Conservation (phyloP, 2,888 invertebrate species). For the Lepidonotus clava region DNA sequence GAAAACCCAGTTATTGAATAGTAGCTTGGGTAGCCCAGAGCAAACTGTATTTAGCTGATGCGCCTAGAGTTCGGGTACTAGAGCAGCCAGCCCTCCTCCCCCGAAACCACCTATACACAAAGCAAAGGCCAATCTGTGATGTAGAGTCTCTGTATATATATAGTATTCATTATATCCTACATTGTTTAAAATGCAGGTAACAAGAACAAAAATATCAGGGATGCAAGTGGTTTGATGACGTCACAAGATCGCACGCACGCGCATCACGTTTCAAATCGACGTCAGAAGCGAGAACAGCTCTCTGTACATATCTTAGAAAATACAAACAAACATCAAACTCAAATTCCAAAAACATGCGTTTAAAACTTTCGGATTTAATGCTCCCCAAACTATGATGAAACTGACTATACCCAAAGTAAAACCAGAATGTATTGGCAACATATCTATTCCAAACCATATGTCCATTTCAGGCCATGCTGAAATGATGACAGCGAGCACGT, state of each 20-base stretch:
- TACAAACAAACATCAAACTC: background rate
- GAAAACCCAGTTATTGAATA: conserved; percentile 80
- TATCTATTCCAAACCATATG: conserved; percentile 48
- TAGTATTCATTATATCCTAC: background rate
- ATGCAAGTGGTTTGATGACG: background rate
- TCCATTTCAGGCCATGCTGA: conserved; percentile 51
- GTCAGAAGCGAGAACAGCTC: conserved; percentile 12
- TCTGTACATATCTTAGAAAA: background rate
- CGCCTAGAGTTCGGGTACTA: too few relatives aligned
- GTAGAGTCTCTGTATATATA: background rate
- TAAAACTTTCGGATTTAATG: background rate
- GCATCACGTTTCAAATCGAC: background rate
- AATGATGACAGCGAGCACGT: conserved; percentile 37
- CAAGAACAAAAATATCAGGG: too few relatives aligned
- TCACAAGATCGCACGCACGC: conserved; percentile 12
- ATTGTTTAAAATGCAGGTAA: background rate
- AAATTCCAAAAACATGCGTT: too few relatives aligned
- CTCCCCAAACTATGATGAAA: background rate
- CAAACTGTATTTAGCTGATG: background rate
- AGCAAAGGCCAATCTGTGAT: conserved; percentile 20
- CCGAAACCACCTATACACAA: background rate
- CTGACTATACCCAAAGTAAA: conserved; percentile 7
- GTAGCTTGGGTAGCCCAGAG: background rate
- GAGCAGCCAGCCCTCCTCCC: too few relatives aligned
- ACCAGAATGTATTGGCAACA: conserved; percentile 33